Conservation (phyloP, 2,888 invertebrate species). For the Eupithecia subumbrata region DNA sequence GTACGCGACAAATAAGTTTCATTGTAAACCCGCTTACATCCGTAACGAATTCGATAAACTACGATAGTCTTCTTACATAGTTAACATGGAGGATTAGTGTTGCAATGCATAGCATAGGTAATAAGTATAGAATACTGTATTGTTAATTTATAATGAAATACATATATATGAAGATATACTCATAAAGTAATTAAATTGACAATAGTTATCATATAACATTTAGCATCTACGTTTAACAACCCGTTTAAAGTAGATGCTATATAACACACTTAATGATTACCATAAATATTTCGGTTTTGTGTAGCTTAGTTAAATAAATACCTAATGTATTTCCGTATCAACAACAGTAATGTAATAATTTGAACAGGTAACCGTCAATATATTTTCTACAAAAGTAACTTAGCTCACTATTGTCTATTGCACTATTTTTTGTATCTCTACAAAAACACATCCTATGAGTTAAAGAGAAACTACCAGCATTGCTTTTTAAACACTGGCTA, state of each 20-base stretch:
- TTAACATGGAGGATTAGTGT: slow-evolving; percentile 10
- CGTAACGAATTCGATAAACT: too few species aligned
- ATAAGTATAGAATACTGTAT: slow-evolving; percentile 1
- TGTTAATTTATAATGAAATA: neutral
- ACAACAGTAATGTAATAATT: neutral
- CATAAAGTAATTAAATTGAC: neutral
- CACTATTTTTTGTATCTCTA: neutral
- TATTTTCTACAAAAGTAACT: slow-evolving; percentile 6
- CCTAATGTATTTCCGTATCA: neutral
- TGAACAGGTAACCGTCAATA: slow-evolving; percentile 2
- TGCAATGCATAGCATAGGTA: neutral
- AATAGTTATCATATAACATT: neutral
- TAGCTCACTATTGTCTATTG: slow-evolving; percentile 7
- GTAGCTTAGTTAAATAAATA: neutral
- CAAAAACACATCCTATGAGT: slow-evolving; percentile 25
- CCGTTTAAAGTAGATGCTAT: neutral
- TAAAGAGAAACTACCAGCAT: slow-evolving; percentile 19
- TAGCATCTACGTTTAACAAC: neutral
- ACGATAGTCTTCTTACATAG: slow-evolving; percentile 6
- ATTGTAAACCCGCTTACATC: too few species aligned
- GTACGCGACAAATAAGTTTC: too few species aligned
- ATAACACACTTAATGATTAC: too few species aligned
- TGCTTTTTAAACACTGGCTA: slow-evolving; percentile 42
- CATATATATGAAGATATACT: neutral
- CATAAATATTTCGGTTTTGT: neutral